Base-by-base conservation (phyloP, 1,140 invertebrate species). In the Nephila pilipes region DNA sequence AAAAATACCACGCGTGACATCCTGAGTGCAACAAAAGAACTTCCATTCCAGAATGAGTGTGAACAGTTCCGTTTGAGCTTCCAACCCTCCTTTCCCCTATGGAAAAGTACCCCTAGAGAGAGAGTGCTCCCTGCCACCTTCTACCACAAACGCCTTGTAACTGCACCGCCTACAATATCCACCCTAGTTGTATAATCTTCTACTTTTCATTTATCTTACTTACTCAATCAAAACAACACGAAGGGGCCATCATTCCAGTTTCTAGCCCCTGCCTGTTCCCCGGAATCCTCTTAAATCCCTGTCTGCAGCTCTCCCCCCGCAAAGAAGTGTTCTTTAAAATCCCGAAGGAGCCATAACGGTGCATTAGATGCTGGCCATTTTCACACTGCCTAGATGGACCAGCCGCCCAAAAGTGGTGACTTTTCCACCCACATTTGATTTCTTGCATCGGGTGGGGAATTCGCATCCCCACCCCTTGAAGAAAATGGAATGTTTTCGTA, bases 191-290 rank as follows among this genome's bases (percentile, higher is more conserved):
- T 80, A 80, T 80, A 80, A 80, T 80, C 75, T 80, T 80, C 38
- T 80, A 46, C 20, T 46, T 80, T 80, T 80, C 75, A 80, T 80
- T 80, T 80, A 46, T 80, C 75, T 80, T 80, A 80, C 75, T 80
- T 80, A 80, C 36, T 46, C 75, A 80, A 80, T 80, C 75, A 38
- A 80, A 38, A 20, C 75, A 46, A 46, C 38, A 36, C 25, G 32
- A 25, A 75, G 22, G 69, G 69, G 29, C 69, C 25, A 75, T 75
- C 32, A 75, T 75, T 75, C 29, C 69, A 29, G 69, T 18, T 75
- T 32, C 69, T 32, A 32, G 25, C 69, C 75, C 36, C 75, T 25
- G 29, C 4, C 69, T 32, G 69, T 16, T 75, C 69, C 29, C 25
- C 4, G 75, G 36, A 80, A 80, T 80, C 75, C 32, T 46, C 16